Base-by-base conservation (phyloP, 2,888 invertebrate species). In the Pecten maximus region DNA sequence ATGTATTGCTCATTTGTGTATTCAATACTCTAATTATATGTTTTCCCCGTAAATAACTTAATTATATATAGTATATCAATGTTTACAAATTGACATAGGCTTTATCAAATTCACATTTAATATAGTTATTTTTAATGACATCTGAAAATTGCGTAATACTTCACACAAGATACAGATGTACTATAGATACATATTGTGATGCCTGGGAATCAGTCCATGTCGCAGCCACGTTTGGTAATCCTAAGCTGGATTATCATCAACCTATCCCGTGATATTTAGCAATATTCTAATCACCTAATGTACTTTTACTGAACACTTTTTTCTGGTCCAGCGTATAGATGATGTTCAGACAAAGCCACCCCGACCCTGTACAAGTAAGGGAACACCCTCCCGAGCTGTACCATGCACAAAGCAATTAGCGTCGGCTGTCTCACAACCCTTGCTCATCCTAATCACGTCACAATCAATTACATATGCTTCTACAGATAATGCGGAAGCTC, bases 301-400 rank as follows among this genome's bases (percentile, higher is more conserved):
- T 23, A n/a, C 60, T 19, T 60, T 48, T 12, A 48, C 48, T 48
- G 16, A 1, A 19, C 48, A 48, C 19, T 48, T 48, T 19, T 19
- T 48, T 48, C 48, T 19, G 60, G 60, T n/a, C 60, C n/a, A 16
- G n/a, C 60, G 16, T 48, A 23, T 23, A n/a, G 60, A 60, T 6
- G 60, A 60, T 60, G 60, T 60, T 60, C 60, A 60, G n/a, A 60
- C 60, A 60, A 60, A 60, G 60, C 60, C 60, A 60, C 19, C 23
- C 23, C 44, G 44, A 44, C 44, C 44, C 12, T 44, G 44, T 44
- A 10, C 6, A n/a, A 19, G 48, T 48, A 48, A 48, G 48, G 48
- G 48, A 48, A 48, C 48, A 48, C 23, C 60, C 6, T 23, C 60
- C n/a, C 60, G 60, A 6, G 60, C 60, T 60, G 23, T 60, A 60